A percentile compares a stretch with the other conserved stretches of the same genome.
phyloP scores from a whole-genome alignment of 2,888 invertebrate genomes.

The Syrphus vitripennis region DNA sequence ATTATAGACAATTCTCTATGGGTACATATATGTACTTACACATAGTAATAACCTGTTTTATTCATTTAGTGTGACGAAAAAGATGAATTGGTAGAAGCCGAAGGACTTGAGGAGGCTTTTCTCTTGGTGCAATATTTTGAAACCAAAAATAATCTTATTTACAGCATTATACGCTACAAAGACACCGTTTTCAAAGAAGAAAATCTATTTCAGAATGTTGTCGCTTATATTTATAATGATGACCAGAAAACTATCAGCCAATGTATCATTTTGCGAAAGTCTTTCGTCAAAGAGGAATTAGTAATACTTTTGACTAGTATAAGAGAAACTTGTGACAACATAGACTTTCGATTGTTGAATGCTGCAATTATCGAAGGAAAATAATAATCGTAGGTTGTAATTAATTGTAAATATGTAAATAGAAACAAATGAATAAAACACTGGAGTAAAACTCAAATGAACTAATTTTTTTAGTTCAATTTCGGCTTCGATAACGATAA shows the following conservation, averaged over 20 bases:
- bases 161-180: constrained; percentile 72
- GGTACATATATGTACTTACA: neutral
- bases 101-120: constrained; percentile 71
- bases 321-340: neutral
- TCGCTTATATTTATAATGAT: constrained; percentile 73
- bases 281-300: constrained; percentile 63
- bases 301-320: neutral
- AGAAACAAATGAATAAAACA: neutral
- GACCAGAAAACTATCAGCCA: constrained; percentile 72
- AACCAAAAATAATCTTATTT: constrained; percentile 72
- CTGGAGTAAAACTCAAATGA: neutral
- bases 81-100: neutral
- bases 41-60: no score
- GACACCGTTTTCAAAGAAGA: constrained; percentile 74
- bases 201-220: constrained; percentile 75
- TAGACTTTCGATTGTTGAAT: constrained; percentile 1
- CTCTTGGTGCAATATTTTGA: constrained; percentile 76
- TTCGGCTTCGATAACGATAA: no score
- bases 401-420: neutral
- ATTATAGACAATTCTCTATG: neutral
- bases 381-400: neutral
- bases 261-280: constrained; percentile 74
- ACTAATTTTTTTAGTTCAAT: no score
- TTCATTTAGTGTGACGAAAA: constrained; percentile 26
- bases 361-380: neutral